A percentile compares a stretch with the other conserved stretches of the same genome.
Evolutionary conservation across 2,888 invertebrate genomes (phyloP).

Genomic region (Chrysolina americana): DNA sequence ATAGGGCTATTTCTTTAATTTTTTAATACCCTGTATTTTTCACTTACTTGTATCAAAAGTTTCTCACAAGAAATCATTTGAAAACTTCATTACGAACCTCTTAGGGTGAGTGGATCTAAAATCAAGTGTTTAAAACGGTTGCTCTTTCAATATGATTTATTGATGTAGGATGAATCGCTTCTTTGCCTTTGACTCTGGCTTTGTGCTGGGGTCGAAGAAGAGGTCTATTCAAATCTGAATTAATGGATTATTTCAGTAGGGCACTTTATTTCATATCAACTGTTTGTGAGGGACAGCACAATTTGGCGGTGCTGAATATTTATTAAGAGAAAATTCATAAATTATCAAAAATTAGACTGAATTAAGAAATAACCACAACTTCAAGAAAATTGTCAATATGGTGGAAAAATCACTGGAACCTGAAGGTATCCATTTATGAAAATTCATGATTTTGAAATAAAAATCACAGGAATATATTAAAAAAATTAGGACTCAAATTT

Average conservation of each 20-base stretch:
- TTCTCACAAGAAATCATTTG: conserved; percentile 19
- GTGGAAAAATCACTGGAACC: too few relatives aligned
- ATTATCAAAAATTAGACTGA: neutral
- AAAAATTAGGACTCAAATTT: too few relatives aligned
- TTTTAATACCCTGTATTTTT: too few relatives aligned
- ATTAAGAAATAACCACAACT: too few relatives aligned
- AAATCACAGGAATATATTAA: too few relatives aligned
- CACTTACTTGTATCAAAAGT: neutral
- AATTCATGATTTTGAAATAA: too few relatives aligned
- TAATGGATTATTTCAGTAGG: conserved; percentile 49
- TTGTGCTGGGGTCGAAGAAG: conserved; percentile 44
- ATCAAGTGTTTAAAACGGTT: conserved; percentile 47
- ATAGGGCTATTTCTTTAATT: too few relatives aligned
- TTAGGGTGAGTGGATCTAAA: conserved; percentile 31
- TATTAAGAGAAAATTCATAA: neutral
- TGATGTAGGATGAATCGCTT: conserved; percentile 47
- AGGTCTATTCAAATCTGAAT: conserved; percentile 48
- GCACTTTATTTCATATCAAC: conserved; percentile 42
- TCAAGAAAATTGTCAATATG: too few relatives aligned
- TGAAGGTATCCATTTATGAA: too few relatives aligned
- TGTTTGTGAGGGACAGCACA: conserved; percentile 37
- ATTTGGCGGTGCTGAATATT: conserved; percentile 2
- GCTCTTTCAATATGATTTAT: conserved; percentile 50
- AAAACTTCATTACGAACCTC: conserved; percentile 44
- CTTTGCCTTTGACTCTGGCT: conserved; percentile 49